Base-by-base conservation (phyloP, 2,888 invertebrate genomes). In the Spilarctia lutea region DNA sequence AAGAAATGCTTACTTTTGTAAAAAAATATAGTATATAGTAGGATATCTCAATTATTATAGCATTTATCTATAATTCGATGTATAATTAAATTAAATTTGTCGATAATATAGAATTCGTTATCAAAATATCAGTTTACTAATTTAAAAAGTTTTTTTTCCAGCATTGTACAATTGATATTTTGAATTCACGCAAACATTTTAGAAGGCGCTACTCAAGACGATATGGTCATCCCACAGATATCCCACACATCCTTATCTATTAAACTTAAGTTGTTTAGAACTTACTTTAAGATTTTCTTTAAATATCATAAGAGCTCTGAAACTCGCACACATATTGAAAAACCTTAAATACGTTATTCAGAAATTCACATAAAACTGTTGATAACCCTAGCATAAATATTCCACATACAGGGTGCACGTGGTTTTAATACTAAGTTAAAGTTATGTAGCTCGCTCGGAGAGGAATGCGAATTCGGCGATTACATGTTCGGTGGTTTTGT, bases 401-500 rank as follows among this genome's bases (percentile, higher is more conserved):
- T 65, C 20, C 65, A 48, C 20, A 35, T 65, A 65, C 65, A 56
- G 63, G 20, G 27, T 65, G 66, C 67, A 71, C 76, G 73, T 73
- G 76, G 39, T 39, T 68, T 56, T 74, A 70, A 71, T 76, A 71
- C 67, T 2, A 69, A 70, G 42, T 52, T 39, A 35, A n/a, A 39
- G 39, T 70, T 74, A 74, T 70, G 74, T 70, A 65, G 56, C 42
- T 18, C 20, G 39, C 56, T 39, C 33, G 52, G 39, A 35, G 65
- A 69, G 63, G 69, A 69, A 73, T 73, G 35, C 27, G 68, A 69
- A 73, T 73, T 69, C 30, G 52, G 45, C 18, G 56, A 60, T 74
- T 70, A 71, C 48, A 71, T 71, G 69, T 69, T 73, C 65, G 52
- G 56, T 48, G 24, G 33, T 63, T 73, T 63, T 63, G 39, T 73